phyloP scores from a whole-genome alignment of 2,797 vertebrate genomes.

The Gymnodraco acuticeps region DNA sequence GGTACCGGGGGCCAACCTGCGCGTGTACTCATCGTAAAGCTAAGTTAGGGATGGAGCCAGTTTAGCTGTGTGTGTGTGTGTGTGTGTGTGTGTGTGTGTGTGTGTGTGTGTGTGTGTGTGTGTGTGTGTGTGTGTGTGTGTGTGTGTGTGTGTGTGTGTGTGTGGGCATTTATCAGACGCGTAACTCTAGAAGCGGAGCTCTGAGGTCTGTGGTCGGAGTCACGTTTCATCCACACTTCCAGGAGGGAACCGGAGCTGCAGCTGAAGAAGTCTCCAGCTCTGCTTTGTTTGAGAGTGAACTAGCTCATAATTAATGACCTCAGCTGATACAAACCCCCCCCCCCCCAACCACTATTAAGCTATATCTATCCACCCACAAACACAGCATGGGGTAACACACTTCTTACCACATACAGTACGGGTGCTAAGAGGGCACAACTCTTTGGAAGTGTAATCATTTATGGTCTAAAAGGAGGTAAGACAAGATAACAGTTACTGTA shows the following conservation, averaged over 20 bases:
- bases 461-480: background rate
- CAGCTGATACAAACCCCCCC: constrained; percentile 36
- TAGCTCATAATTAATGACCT: constrained; percentile 67
- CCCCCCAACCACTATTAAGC: background rate
- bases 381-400: background rate
- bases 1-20: constrained; percentile 31
- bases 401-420: constrained; percentile 5
- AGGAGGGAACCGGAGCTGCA: constrained; percentile 61
- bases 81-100: background rate
- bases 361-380: constrained; percentile 1
- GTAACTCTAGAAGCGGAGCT: constrained; percentile 63
- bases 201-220: constrained; percentile 58
- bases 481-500: background rate
- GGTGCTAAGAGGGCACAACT: background rate
- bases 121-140: background rate
- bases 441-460: background rate
- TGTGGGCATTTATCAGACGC: constrained; percentile 3
- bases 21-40: constrained; percentile 21
- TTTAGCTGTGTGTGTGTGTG: constrained; percentile 3
- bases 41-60: constrained; percentile 30
- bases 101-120: background rate
- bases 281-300: constrained; percentile 69
- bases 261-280: constrained; percentile 40
- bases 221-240: constrained; percentile 68
- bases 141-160: background rate